phyloP scores from a whole-genome alignment of 2,888 invertebrate species.

The Melinopterus prodromus region DNA sequence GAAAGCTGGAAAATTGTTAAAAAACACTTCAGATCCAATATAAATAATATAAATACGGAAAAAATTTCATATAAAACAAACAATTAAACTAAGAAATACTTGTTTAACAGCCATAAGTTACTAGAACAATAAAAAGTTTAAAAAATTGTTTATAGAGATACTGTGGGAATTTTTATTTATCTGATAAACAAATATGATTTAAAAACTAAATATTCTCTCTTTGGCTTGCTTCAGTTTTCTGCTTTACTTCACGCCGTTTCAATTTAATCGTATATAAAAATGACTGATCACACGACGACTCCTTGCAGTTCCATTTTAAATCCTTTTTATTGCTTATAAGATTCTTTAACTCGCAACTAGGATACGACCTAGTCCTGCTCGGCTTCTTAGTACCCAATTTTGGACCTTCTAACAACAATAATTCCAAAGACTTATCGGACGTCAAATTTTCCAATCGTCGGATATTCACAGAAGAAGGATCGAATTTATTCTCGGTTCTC shows the following conservation, averaged over 20 bases:
- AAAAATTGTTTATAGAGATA: neutral
- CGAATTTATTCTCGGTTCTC: neutral
- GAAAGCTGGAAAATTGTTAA: neutral
- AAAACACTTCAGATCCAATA: neutral
- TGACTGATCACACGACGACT: neutral
- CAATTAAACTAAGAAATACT: neutral
- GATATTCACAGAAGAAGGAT: neutral
- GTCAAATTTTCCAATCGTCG: neutral
- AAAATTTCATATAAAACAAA: neutral
- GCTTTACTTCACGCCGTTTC: neutral
- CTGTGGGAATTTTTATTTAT: neutral
- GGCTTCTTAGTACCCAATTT: neutral
- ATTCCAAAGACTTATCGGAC: neutral
- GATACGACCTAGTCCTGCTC: conserved; percentile 6
- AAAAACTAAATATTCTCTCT: neutral
- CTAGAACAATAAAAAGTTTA: neutral
- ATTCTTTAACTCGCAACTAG: conserved; percentile 4
- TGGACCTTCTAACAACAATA: neutral
- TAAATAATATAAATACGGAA: neutral
- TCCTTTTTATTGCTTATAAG: neutral
- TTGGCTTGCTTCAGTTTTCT: neutral
- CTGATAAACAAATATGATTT: neutral
- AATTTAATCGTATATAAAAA: conserved; percentile 16
- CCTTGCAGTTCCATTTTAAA: neutral
- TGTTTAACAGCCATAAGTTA: conserved; percentile 4